Base-by-base conservation (phyloP, 2,888 invertebrate genomes). In the Eupithecia vulgata region DNA sequence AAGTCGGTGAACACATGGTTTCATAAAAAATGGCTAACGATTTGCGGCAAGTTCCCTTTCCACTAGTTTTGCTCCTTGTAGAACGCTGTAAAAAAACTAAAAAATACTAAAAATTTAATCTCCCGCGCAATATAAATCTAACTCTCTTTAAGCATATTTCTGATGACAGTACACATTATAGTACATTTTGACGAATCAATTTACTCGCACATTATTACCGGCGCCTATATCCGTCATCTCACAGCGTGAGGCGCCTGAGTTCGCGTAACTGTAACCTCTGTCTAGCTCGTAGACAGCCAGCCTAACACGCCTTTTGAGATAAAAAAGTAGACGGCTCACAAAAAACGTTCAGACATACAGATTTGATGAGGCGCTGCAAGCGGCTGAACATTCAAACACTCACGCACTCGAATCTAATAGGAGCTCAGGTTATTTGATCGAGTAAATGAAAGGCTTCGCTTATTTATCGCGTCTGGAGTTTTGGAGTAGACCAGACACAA, bases 261-360 rank as follows among this genome's bases (percentile, higher is more conserved):
- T 37, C 35, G 15, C n/a, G 30, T 62, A 62, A 62, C 62, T 64
- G 37, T 64, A 37, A 13, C 40, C 21, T n/a, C 40, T 21, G 6
- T 65, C 13, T 40, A 40, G 64, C 37, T 42, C 65, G 65, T 37
- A 42, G 65, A 65, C 40, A 42, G 37, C 65, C 21, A 91, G 91
- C 87, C 88, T 87, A 90, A 88, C 88, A 88, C 85, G 88, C 86
- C 88, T 52, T 52, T 52, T 88, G 87, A 85, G 79, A 83, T 85
- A 88, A 89, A 65, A 89, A 89, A 89, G 88, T 91, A 92, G 91
- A 92, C 91, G 81, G 78, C 73, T 67, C 81, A 83, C 90, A 92
- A 92, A 92, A 91, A 93, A 90, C 88, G 87, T 90, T 88, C 85
- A 85, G 86, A 83, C 82, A 82, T 84, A 37, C 65, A 25, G 40